Percentiles rank a stretch among this genome's conserved stretches.
phyloP scores from a whole-genome alignment of 2,113 vertebrate genomes.

The Procapra przewalskii region DNA sequence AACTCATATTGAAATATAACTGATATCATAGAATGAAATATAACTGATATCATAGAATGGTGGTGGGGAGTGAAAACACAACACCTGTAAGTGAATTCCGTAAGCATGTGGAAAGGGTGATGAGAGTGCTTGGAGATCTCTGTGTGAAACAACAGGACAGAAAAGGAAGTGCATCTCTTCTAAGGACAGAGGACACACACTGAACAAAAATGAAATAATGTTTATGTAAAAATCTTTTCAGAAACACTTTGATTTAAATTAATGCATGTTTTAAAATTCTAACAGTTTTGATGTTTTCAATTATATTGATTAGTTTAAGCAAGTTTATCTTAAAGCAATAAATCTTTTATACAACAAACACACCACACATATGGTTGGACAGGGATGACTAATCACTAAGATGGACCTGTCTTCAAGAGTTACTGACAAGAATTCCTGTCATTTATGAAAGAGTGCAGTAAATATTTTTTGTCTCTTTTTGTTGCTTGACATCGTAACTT shows the following conservation, averaged over 20 bases:
- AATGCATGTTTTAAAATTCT: background rate
- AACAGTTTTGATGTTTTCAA: slow-evolving; percentile 1
- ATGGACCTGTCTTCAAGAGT: background rate
- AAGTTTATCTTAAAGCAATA: background rate
- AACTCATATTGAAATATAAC: background rate
- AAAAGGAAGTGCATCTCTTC: background rate
- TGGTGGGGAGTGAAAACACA: background rate
- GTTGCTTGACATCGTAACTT: background rate
- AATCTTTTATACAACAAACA: background rate
- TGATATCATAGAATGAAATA: background rate
- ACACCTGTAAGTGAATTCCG: background rate
- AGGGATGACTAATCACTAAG: background rate
- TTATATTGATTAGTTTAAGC: background rate
- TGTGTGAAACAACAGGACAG: background rate
- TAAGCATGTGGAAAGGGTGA: background rate
- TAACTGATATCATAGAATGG: background rate
- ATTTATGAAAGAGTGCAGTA: background rate
- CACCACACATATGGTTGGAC: background rate
- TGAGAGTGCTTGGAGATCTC: background rate
- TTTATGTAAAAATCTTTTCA: background rate
- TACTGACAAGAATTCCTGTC: background rate
- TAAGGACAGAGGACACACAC: background rate
- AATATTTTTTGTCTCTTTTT: background rate
- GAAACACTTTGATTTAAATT: background rate
- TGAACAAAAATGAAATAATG: background rate